Evolutionary conservation across 2,888 invertebrate species (phyloP).

Genomic region (Unio delphinus): DNA sequence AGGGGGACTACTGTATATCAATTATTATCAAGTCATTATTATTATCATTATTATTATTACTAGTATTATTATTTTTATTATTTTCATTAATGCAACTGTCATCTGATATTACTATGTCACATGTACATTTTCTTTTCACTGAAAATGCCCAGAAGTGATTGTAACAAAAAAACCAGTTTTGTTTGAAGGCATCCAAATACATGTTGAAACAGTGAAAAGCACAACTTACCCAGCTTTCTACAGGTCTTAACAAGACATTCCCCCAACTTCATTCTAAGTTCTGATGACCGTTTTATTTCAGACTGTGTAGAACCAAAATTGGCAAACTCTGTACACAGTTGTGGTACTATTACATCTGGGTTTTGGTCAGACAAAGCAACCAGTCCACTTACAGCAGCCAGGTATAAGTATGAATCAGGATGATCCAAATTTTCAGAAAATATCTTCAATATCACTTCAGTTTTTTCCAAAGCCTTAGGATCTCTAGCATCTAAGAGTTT

Average conservation of each 20-base stretch:
- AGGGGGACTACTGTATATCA: too few relatives aligned
- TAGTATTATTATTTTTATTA: too few relatives aligned
- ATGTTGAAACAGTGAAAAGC: too few relatives aligned
- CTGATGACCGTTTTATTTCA: conserved; percentile 31
- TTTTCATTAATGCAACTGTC: too few relatives aligned
- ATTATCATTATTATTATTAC: too few relatives aligned
- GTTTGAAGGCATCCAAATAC: too few relatives aligned
- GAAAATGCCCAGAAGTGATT: too few relatives aligned
- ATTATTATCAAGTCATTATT: too few relatives aligned
- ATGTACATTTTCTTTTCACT: too few relatives aligned
- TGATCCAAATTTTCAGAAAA: conserved; percentile 85
- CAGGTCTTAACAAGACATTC: conserved; percentile 84
- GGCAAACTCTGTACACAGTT: conserved; percentile 80
- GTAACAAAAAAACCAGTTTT: too few relatives aligned
- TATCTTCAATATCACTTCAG: conserved; percentile 78
- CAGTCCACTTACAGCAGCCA: conserved; percentile 84
- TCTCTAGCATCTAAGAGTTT: conserved; percentile 82
- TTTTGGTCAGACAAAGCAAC: conserved; percentile 79
- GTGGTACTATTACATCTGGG: conserved; percentile 80
- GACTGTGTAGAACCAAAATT: conserved; percentile 9
- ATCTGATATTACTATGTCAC: too few relatives aligned
- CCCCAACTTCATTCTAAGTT: conserved; percentile 83
- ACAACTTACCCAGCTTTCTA: conserved; percentile 78
- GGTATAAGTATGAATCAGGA: conserved; percentile 86
- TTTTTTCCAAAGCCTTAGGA: conserved; percentile 75